Evolutionary conservation across 2,113 vertebrate genomes (phyloP).

Genomic region (Megalops atlanticus): DNA sequence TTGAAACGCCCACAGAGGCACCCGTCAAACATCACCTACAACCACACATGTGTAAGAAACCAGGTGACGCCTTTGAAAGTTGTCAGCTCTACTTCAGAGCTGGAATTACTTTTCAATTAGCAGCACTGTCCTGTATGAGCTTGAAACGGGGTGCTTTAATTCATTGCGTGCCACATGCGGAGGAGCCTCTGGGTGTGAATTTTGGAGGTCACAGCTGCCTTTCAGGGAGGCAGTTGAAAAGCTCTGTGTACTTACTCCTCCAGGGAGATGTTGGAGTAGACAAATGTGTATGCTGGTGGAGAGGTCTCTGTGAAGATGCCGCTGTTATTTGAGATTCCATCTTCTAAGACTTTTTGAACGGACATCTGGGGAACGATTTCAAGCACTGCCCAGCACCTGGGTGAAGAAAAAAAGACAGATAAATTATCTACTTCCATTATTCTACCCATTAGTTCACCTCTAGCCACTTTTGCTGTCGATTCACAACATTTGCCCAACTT

Average conservation of each 20-base stretch:
- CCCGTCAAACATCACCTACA: neutral
- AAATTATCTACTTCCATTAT: neutral
- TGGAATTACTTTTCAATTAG: neutral
- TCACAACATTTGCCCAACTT: too few species aligned
- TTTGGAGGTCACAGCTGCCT: neutral
- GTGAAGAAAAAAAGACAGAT: slow-evolving; percentile 12
- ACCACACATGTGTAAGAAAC: neutral
- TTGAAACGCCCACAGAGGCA: neutral
- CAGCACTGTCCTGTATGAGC: neutral
- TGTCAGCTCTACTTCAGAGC: neutral
- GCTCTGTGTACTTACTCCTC: neutral
- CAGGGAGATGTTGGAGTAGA: slow-evolving; percentile 43
- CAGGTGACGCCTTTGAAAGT: neutral
- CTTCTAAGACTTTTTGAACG: slow-evolving; percentile 35
- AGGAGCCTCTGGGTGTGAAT: neutral
- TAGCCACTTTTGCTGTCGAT: neutral
- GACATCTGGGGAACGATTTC: slow-evolving; percentile 73
- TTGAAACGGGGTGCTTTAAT: neutral
- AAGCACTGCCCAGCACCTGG: slow-evolving; percentile 72
- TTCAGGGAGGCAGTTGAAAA: slow-evolving; percentile 13
- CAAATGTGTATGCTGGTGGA: slow-evolving; percentile 36
- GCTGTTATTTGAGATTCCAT: slow-evolving; percentile 45
- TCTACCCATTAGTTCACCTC: neutral
- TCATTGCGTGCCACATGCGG: neutral
- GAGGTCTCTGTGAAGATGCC: slow-evolving; percentile 30